Evolutionary conservation across 1,140 invertebrate species (phyloP), one percentile per base, ranked within the genome.

Genomic region (Bombus superbus): DNA sequence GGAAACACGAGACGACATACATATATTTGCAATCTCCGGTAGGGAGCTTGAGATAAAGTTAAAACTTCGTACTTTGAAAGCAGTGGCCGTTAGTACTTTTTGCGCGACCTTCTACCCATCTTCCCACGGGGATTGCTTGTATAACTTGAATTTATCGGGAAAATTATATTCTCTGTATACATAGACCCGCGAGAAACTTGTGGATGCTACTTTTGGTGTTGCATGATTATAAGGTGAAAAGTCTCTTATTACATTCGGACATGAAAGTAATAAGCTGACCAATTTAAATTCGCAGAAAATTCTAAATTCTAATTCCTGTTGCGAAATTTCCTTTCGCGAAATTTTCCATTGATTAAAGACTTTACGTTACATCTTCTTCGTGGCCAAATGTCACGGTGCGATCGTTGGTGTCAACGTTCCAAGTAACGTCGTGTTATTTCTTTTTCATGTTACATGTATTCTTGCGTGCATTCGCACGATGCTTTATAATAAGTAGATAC

Each of bases 141-240:
- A 66, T 81, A 90, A 88, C 84, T 90, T 83, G 64, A 81, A 82
- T 91, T 88, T 90, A 91, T 90, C 81, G 81, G 69, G 81, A 86
- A 90, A 91, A 88, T 91, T 90, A 91, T 91, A 88, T 90, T 79
- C 74, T 81, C 74, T 84, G 84, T 85, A 90, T 85, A 82, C 79
- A 83, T 53, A 88, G 81, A 57, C 53, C 69, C 81, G 68, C 59
- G 89, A 86, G 86, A 79, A 87, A 87, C 81, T 82, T 76, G 83
- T 79, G 83, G 80, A 64, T 78, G 40, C 57, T 84, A 73, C 79
- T 87, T 90, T 88, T 40, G 74, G 78, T 68, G 69, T 71, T 66
- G 32, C 59, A 75, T 80, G 81, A 90, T 88, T 86, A 85, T 81
- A 75, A 90, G 85, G 69, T 82, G 74, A 53, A 81, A 87, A 89